Evolutionary conservation across 2,797 vertebrate genomes (phyloP), one percentile per base, ranked within the genome.

Genomic region (Sebastes steindachneri): DNA sequence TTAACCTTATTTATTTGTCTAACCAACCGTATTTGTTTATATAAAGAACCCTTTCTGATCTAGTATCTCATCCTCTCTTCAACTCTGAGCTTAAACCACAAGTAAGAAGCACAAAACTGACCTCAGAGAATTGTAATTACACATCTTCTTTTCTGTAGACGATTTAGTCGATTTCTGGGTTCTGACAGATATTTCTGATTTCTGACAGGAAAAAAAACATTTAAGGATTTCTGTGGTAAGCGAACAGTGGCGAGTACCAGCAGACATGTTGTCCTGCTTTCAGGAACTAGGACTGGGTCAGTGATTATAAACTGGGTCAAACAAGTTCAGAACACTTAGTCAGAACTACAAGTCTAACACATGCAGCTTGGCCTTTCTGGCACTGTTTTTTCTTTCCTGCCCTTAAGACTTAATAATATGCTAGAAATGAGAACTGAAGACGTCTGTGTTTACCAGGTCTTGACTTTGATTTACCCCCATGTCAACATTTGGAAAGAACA

Each of bases 261-360:
- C 60, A 78, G 70, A 77, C 57, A 68, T 57, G 67, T 35, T 63
- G 76, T 70, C 69, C 86, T 83, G 57, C 74, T 89, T 86, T 81
- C 57, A 74, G 76, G 41, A 86, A 87, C 66, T 78, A 66, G 73
- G 77, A 77, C 82, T 75, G 51, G 75, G 79, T 83, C 85, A 87
- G 68, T 76, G 65, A 65, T 72, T 66, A 33, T 73, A 88, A 88
- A 88, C 28, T 84, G 70, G 82, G 79, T 80, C 84, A 83, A 48
- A 74, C 48, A 64, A 71, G 70, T 80, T 79, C 73, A 77, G 73
- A 84, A 21, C 62, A 33, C 68, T 80, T 58, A 79, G 58, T 75
- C 10, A 29, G 28, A 77, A 73, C 48, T 71, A 23, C 5, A 79
- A 66, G 21, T 66, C 68, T 25, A 71, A 51, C 45, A n/a, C 72